Conservation (phyloP, 2,888 invertebrate genomes). For the Sisyra terminalis region DNA sequence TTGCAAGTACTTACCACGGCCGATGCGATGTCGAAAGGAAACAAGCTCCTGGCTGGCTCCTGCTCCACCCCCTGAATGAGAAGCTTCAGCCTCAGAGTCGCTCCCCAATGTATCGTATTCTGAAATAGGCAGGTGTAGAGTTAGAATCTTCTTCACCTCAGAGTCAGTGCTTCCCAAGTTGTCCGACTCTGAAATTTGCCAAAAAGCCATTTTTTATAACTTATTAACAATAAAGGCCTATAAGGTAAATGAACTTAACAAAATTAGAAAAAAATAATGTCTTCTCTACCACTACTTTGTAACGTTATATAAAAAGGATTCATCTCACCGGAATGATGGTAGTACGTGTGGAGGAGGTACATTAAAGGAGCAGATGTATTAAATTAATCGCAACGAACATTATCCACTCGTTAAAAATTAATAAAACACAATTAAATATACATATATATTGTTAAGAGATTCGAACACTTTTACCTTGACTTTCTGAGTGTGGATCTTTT, state of each 20-base stretch:
- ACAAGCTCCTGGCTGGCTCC: slow-evolving; percentile 38
- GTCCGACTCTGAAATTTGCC: slow-evolving; percentile 61
- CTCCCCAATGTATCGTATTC: slow-evolving; percentile 76
- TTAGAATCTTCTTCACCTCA: slow-evolving; percentile 85
- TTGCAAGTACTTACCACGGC: slow-evolving; percentile 24
- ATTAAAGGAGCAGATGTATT: slow-evolving; percentile 3
- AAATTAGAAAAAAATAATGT: too few species aligned
- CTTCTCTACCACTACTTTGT: slow-evolving; percentile 1
- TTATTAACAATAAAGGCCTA: too few species aligned
- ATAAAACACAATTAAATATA: slow-evolving; percentile 1
- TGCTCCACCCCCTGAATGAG: slow-evolving; percentile 34
- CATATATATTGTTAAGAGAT: not conserved
- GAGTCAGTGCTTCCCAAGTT: slow-evolving; percentile 91
- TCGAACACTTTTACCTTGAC: slow-evolving; percentile 45
- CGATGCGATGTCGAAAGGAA: slow-evolving; percentile 32
- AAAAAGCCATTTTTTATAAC: slow-evolving; percentile 3
- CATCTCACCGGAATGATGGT: slow-evolving; percentile 5
- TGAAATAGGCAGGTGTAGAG: slow-evolving; percentile 84
- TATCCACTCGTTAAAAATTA: not conserved
- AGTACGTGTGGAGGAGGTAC: slow-evolving; percentile 3
- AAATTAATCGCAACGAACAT: slow-evolving; percentile 3
- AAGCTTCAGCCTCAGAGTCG: slow-evolving; percentile 55
- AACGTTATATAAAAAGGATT: slow-evolving; percentile 3
- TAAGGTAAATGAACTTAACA: too few species aligned
- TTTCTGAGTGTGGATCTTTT: slow-evolving; percentile 67